These are phyloP conservation scores for Colletes latitarsis DNA, from an alignment of 1,140 invertebrate species.

Conservation along the genomic window DNA sequence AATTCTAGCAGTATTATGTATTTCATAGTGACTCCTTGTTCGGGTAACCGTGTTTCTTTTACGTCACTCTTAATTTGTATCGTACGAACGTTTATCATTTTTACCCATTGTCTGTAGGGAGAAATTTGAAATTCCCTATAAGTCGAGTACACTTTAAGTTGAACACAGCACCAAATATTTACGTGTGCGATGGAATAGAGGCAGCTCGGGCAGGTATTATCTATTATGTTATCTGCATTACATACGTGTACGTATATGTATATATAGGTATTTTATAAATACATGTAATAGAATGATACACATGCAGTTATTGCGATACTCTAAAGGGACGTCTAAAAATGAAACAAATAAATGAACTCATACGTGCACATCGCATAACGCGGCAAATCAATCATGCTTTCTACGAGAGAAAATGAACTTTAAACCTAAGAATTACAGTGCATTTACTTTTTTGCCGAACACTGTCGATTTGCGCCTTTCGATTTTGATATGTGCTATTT, in stretches of 20 bases:
- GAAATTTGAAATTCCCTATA: conserved; percentile 36
- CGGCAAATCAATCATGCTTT: conserved; percentile 59
- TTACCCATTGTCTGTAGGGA: conserved; percentile 40
- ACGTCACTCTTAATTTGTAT: conserved; percentile 15
- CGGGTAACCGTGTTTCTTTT: conserved; percentile 20
- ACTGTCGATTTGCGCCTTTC: conserved; percentile 48
- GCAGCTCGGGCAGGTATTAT: conserved; percentile 76
- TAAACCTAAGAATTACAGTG: conserved; percentile 42
- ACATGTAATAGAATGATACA: conserved; percentile 67
- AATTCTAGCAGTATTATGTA: conserved; percentile 38
- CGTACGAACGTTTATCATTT: conserved; percentile 31
- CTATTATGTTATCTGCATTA: conserved; percentile 71
- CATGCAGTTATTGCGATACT: conserved; percentile 52
- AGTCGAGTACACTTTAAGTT: conserved; percentile 52
- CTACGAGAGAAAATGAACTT: conserved; percentile 27
- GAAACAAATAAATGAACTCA: background rate
- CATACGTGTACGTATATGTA: conserved; percentile 69
- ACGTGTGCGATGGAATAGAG: conserved; percentile 68
- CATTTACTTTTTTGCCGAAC: conserved; percentile 39
- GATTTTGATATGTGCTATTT: conserved; percentile 46
- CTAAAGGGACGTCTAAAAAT: conserved; percentile 20
- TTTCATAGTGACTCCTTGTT: conserved; percentile 28
- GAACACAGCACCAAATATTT: conserved; percentile 65
- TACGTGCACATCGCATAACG: conserved; percentile 56
- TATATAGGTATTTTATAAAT: conserved; percentile 70